Base-by-base conservation (phyloP, 2,797 vertebrate species). In the Acanthornis magna region DNA sequence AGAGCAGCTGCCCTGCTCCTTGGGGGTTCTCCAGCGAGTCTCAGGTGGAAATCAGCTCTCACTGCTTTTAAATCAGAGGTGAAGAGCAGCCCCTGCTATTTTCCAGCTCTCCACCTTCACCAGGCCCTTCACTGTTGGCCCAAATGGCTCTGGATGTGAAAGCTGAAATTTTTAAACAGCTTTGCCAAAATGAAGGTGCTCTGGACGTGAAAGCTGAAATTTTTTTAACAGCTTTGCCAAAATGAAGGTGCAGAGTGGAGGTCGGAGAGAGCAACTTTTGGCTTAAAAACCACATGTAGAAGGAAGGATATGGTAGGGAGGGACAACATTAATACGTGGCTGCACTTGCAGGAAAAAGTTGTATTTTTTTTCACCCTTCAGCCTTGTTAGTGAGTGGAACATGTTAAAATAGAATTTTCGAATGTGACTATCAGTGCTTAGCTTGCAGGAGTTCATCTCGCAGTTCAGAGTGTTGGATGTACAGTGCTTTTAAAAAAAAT, bases 261-360 rank as follows among this genome's bases (percentile, higher is more conserved):
- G 16, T 23, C 40, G 43, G 34, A 61, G 7, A 61, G 34, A 51
- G 32, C 27, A 67, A 13, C 14, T 47, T 48, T 5, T 3, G 8
- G 11, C 10, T 71, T n/a, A 23, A 72, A 66, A 61, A 5, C 25
- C 7, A 6, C 5, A 5, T 25, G 11, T 21, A 2, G 25, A 13
- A 19, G 50, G 75, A 61, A 65, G 38, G 36, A 16, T 48, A 0
- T 29, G 15, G 26, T 32, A 62, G 43, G 53, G 67, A 63, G 29
- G 36, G 17, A 7, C 32, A 25, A 7, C 32, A 54, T 0, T 10
- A 32, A 27, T 13, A 42, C 1, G 0, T 7, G 48, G 19, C 19
- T 22, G 26, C 34, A 18, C 27, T 57, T 25, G 18, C 6, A 53
- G 60, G 73, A 71, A 51, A 29, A 53, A 13, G 8, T 12, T 34